A percentile compares a stretch with the other conserved stretches of the same genome.
phyloP scores from a whole-genome alignment of 2,113 vertebrate genomes.

The Tiliqua scincoides region DNA sequence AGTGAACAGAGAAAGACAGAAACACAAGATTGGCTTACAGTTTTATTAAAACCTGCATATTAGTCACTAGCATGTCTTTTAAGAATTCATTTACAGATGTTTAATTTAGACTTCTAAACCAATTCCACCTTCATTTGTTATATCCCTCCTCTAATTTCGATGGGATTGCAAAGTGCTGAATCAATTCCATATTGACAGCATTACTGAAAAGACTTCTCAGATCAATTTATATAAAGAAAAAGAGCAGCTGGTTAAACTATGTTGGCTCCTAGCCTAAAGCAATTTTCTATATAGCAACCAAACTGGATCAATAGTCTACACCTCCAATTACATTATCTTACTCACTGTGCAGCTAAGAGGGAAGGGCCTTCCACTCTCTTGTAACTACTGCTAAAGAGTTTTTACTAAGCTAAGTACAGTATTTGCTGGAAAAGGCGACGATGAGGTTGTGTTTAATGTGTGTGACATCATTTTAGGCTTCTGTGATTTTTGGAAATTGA shows the following conservation, averaged over 20 bases:
- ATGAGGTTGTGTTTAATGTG: neutral
- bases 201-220: neutral
- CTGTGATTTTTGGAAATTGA: neutral
- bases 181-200: constrained; percentile 22
- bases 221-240: neutral
- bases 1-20: neutral
- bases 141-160: neutral
- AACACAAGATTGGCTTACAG: neutral
- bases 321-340: neutral
- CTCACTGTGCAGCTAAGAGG: neutral
- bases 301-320: constrained; percentile 14
- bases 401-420: neutral
- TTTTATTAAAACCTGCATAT: neutral
- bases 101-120: neutral
- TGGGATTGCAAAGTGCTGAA: neutral
- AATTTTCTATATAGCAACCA: neutral
- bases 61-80: neutral
- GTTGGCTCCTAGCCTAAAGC: neutral
- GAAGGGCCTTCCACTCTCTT: neutral
- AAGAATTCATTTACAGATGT: neutral
- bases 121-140: neutral
- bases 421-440: neutral
- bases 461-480: neutral
- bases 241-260: neutral
- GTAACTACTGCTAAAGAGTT: neutral